Percentiles rank a stretch among this genome's conserved stretches.
Conservation (phyloP, 2,797 vertebrate genomes). For the Macrochelys suwanniensis region DNA sequence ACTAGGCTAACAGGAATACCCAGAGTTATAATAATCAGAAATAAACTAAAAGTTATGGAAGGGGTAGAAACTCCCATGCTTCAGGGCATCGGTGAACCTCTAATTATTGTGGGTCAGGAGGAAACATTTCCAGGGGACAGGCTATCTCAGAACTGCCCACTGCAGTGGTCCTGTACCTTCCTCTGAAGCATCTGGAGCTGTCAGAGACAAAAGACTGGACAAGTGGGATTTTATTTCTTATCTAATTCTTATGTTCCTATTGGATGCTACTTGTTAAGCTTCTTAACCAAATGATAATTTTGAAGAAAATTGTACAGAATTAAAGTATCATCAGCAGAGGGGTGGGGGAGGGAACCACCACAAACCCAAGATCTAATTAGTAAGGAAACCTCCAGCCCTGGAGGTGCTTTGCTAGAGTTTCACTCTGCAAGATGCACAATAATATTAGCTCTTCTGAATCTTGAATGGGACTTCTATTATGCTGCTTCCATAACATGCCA, state of each 20-base stretch:
- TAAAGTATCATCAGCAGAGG: not conserved
- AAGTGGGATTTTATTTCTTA: conserved; percentile 10
- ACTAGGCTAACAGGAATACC: not conserved
- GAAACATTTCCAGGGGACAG: not conserved
- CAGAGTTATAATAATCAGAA: not conserved
- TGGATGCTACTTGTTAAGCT: conserved; percentile 41
- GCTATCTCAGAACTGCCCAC: not conserved
- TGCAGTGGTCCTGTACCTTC: not conserved
- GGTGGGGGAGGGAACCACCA: not conserved
- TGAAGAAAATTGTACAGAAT: conserved; percentile 27
- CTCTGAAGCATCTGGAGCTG: conserved; percentile 4
- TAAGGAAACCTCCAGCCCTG: conserved; percentile 51
- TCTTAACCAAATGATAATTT: conserved; percentile 51
- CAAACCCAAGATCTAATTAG: conserved; percentile 44
- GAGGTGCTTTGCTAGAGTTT: conserved; percentile 28
- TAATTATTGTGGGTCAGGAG: not conserved
- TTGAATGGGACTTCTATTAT: conserved; percentile 4
- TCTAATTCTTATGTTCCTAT: conserved; percentile 17
- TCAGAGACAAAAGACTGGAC: not conserved
- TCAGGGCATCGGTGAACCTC: not conserved
- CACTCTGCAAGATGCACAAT: conserved; percentile 28
- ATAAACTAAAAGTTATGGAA: not conserved
- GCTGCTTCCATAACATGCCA: conserved; percentile 35
- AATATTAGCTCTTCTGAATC: not conserved
- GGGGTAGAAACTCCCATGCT: not conserved